Base-by-base conservation (phyloP, 2,797 vertebrate species). In the Ibycter americanus region DNA sequence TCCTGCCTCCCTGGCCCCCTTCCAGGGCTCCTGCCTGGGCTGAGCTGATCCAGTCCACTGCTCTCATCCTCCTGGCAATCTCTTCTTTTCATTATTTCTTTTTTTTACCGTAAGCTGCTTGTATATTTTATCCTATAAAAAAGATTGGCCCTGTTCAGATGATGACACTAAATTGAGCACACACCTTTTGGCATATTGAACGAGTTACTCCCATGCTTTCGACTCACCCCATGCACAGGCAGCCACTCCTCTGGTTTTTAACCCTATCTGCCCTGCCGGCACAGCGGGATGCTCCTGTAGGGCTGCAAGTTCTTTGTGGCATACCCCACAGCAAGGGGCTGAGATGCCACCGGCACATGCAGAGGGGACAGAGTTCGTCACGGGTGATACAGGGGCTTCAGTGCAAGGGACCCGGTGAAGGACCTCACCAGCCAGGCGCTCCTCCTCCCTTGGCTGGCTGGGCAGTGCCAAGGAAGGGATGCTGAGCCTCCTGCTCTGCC, bases 401-500 rank as follows among this genome's bases (percentile, higher is more conserved):
- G 22, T 40, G n/a, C 19, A 32, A 47, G 65, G 34, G 19, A 36
- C 22, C 26, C 54, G 0, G 0, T 11, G 46, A 66, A 71, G 66
- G 47, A 36, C 79, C 18, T 77, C 2, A 3, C 25, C 25, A 27
- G 29, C 32, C 5, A 0, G 65, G 51, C 3, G 1, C 16, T 49
- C n/a, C 54, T 0, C 1, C 15, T 67, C 14, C 49, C 2, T 1
- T 34, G 55, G 26, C 62, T 0, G 0, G 63, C 34, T 0, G 2
- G 40, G 46, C 40, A 47, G 46, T 16, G 31, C n/a, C 3, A 2
- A 12, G 21, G 51, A 71, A 36, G 58, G 56, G n/a, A 17, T 3
- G 2, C 44, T 0, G 0, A 82, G 58, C 40, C 29, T 70, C 11
- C 13, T 78, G 15, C 34, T 14, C 44, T 47, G 47, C 31, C 34